A percentile compares a stretch with the other conserved stretches of the same genome.
phyloP scores from a whole-genome alignment of 2,888 invertebrate species.

The Microchrysa polita region DNA sequence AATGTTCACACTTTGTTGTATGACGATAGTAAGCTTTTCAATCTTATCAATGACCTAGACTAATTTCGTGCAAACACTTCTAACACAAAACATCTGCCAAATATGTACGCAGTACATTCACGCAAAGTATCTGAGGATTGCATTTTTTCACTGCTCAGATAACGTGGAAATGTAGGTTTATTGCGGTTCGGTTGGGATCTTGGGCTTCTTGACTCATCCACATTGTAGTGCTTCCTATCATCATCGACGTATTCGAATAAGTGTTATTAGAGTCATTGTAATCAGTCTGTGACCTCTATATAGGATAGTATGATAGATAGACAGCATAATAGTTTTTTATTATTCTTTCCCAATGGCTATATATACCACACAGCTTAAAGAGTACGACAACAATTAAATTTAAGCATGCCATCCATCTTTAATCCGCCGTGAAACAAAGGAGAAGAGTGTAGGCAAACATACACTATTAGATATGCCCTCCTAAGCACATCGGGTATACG shows the following conservation, averaged over 20 bases:
- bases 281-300: neutral
- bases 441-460: neutral
- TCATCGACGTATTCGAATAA: neutral
- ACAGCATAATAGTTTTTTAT: no score
- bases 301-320: neutral
- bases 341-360: neutral
- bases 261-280: neutral
- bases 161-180: neutral
- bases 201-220: neutral
- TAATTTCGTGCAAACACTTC: neutral
- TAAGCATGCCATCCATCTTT: neutral
- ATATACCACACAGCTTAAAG: neutral
- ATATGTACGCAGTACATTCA: neutral
- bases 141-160: neutral
- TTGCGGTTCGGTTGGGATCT: neutral
- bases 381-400: neutral
- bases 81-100: neutral
- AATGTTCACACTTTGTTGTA: no score
- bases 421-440: conserved; percentile 4
- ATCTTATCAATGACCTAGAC: conserved; percentile 11
- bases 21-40: neutral
- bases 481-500: neutral
- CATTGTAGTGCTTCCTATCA: neutral
- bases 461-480: neutral
- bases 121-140: neutral